Evolutionary conservation across 2,113 vertebrate species (phyloP), one percentile per base, ranked within the genome.

Genomic region (Otis tarda): DNA sequence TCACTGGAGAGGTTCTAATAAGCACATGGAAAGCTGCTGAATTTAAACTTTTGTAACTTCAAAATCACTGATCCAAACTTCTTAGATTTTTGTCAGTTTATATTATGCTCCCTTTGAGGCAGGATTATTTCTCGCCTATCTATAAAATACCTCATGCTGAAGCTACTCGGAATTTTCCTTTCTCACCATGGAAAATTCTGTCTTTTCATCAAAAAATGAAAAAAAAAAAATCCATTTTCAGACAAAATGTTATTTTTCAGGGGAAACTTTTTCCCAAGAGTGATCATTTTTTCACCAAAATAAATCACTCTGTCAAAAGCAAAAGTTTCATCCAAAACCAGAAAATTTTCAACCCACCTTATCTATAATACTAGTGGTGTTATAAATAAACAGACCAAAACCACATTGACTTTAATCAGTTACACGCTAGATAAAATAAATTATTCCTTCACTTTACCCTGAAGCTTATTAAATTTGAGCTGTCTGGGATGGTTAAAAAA

Each of bases 101-200:
- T 85, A 76, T 93, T 93, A 85, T 85, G 92, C 35, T 84, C 45
- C 83, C 89, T 63, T 84, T 93, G 92, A 84, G 93, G 77, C 57
- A 82, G n/a, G 59, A 91, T 94, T 93, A 65, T 89, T 95, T 83
- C 86, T 96, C 0, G 7, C 31, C 57, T 94, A 89, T 94, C 91
- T 92, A 73, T 87, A 93, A 95, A 96, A 94, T 89, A 94, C 61
- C 43, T 96, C 83, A 91, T 81, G 83, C 70, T 87, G 75, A 81
- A 96, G 67, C 89, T 85, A 91, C 76, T 93, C 81, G 83, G 94
- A 97, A 90, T 91, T 96, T 91, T 93, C 64, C 87, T 90, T 96
- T 93, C 85, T 92, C 35, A 73, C 65, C 6, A 3, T 55, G 60
- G 61, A 94, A 93, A 93, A 96, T 96, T 92, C 68, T 81, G 49